These are phyloP conservation scores for Labeo calbasu DNA, from an alignment of 2,797 vertebrate genomes.

Conservation along the genomic window DNA sequence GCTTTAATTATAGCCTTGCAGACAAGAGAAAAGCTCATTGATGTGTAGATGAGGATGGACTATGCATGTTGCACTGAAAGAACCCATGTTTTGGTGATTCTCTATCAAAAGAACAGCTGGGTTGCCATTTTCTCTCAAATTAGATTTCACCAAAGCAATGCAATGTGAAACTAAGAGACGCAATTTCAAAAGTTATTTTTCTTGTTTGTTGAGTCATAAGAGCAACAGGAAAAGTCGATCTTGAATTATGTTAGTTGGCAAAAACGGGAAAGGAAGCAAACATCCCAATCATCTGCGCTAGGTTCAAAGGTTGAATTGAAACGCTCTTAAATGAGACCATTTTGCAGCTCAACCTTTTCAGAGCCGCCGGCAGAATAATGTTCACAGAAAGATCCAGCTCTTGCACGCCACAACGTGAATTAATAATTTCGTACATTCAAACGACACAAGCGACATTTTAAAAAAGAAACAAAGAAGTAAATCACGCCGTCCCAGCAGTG, in stretches of 20 bases:
- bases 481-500: slow-evolving; percentile 11
- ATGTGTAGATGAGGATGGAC: slow-evolving; percentile 85
- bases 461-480: slow-evolving; percentile 41
- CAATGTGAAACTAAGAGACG: slow-evolving; percentile 63
- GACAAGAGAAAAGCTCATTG: slow-evolving; percentile 75
- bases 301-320: slow-evolving; percentile 64
- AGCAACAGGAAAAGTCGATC: slow-evolving; percentile 66
- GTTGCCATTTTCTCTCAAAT: slow-evolving; percentile 85
- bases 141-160: slow-evolving; percentile 82
- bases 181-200: slow-evolving; percentile 65
- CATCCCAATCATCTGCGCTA: slow-evolving; percentile 54
- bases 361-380: slow-evolving; percentile 35
- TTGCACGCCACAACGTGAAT: slow-evolving; percentile 48
- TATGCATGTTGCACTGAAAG: slow-evolving; percentile 79
- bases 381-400: slow-evolving; percentile 36
- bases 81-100: slow-evolving; percentile 82
- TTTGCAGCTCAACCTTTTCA: slow-evolving; percentile 54
- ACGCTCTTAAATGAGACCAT: slow-evolving; percentile 45
- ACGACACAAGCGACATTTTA: slow-evolving; percentile 24
- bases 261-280: slow-evolving; percentile 60
- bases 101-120: slow-evolving; percentile 86
- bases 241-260: slow-evolving; percentile 62
- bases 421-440: slow-evolving; percentile 49
- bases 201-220: slow-evolving; percentile 58
- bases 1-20: slow-evolving; percentile 71